Evolutionary conservation across 1,140 invertebrate genomes (phyloP), one percentile per base, ranked within the genome.

Genomic region (Geopemphigus sp.): DNA sequence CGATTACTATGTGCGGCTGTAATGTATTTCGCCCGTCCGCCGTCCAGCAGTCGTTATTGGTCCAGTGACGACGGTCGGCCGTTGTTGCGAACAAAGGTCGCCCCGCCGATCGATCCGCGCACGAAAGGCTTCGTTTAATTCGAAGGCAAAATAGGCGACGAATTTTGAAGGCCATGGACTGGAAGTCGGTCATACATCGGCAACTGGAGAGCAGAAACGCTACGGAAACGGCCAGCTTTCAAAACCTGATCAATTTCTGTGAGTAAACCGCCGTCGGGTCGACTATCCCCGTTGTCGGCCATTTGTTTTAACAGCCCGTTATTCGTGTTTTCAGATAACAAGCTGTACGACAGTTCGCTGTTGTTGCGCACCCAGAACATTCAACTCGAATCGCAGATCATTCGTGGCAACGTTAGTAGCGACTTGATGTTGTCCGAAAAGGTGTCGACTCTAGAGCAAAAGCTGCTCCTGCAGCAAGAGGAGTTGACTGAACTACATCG

Each of bases 401-500:
- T 78, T 11, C 74, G 74, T 2, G 74, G 74, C 12, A 78, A 78
- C 26, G n/a, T 57, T 19, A 19, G 74, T 63, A 17, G 57, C 26
- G 74, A 78, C 24, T 47, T 14, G 11, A 47, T 78, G 24, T 45
- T 63, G 22, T 47, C 57, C 14, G 86, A 88, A 83, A 87, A 86
- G 81, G 86, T 90, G 80, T 88, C 89, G 83, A 88, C 88, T 29
- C 87, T 96, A 64, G 94, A 96, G 87, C 94, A 95, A 83, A 95
- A 95, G 86, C 85, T 96, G 45, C 86, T 95, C 73, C 88, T 88
- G 24, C 90, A 97, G 84, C 95, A 97, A 85, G 96, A 98, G 87
- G 96, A 98, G 85, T 86, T 98, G 6, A 96, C 95, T 12, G 94
- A 94, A 76, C 85, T 98, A 45, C 95, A 97, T 84, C 90, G 92